Evolutionary conservation across 2,797 vertebrate species (phyloP).

Genomic region (Gephyroberyx darwinii): DNA sequence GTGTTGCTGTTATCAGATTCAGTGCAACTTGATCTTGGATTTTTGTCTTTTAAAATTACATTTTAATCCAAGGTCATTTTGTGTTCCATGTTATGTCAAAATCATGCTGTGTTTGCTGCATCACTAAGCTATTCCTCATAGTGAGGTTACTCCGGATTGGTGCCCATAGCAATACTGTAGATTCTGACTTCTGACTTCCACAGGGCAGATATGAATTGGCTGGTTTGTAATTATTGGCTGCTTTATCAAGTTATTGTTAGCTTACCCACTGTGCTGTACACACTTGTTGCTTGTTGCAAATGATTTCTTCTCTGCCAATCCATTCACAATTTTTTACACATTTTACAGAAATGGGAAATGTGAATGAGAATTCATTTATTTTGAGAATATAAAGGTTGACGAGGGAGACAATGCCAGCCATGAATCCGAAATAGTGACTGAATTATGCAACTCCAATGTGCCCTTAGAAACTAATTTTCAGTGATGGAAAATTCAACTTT

Average conservation of each 20-base stretch:
- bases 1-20: conserved; percentile 24
- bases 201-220: background rate
- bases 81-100: conserved; percentile 15
- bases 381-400: conserved; percentile 1
- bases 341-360: conserved; percentile 14
- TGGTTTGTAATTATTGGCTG: background rate
- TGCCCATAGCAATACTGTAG: background rate
- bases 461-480: background rate
- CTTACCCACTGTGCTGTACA: background rate
- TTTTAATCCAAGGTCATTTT: conserved; percentile 23
- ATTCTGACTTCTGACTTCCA: conserved; percentile 2
- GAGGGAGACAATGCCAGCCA: background rate
- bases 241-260: conserved; percentile 9
- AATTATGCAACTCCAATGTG: conserved; percentile 11
- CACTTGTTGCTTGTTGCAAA: conserved; percentile 37
- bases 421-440: conserved; percentile 22
- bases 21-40: conserved; percentile 24
- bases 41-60: conserved; percentile 6
- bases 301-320: conserved; percentile 28
- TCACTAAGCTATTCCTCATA: conserved; percentile 58
- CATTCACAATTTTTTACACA: conserved; percentile 2
- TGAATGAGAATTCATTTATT: conserved; percentile 5
- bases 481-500: background rate
- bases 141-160: conserved; percentile 19
- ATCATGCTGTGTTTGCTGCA: conserved; percentile 68